Evolutionary conservation across 2,888 invertebrate genomes (phyloP).

Genomic region (Xylophagus ater): DNA sequence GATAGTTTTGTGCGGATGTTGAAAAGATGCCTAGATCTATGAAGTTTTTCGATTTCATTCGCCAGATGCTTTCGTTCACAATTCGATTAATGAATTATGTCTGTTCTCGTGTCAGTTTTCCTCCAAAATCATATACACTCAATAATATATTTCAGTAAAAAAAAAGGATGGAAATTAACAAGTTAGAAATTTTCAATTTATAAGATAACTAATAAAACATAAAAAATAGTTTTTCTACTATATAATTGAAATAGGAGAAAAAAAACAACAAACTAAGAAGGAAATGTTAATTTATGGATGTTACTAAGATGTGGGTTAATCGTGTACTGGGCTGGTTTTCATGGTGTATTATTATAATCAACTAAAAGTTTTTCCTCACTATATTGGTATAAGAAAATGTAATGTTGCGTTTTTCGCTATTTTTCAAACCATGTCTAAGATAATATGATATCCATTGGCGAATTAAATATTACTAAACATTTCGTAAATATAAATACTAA

Average conservation of each 20-base stretch:
- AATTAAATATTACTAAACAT: too few relatives aligned
- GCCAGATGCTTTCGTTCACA: constrained; percentile 1
- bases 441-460: too few relatives aligned
- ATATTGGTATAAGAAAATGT: too few relatives aligned
- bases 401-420: too few relatives aligned
- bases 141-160: constrained; percentile 5
- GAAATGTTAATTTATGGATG: constrained; percentile 39
- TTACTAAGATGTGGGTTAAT: constrained; percentile 41
- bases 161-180: constrained; percentile 8
- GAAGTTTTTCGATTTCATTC: constrained; percentile 7
- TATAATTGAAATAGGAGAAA: constrained; percentile 13
- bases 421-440: too few relatives aligned
- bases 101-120: constrained; percentile 7
- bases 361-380: too few relatives aligned
- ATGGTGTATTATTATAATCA: too few relatives aligned
- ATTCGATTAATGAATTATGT: constrained; percentile 7
- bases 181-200: constrained; percentile 3
- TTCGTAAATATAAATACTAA: too few relatives aligned
- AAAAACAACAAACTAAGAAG: constrained; percentile 19
- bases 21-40: constrained; percentile 3
- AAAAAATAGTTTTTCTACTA: constrained; percentile 5
- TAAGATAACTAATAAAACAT: constrained; percentile 1
- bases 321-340: constrained; percentile 38
- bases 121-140: too few relatives aligned
- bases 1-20: too few relatives aligned